Base-by-base conservation (phyloP, 2,888 invertebrate species). In the Eupithecia subumbrata region DNA sequence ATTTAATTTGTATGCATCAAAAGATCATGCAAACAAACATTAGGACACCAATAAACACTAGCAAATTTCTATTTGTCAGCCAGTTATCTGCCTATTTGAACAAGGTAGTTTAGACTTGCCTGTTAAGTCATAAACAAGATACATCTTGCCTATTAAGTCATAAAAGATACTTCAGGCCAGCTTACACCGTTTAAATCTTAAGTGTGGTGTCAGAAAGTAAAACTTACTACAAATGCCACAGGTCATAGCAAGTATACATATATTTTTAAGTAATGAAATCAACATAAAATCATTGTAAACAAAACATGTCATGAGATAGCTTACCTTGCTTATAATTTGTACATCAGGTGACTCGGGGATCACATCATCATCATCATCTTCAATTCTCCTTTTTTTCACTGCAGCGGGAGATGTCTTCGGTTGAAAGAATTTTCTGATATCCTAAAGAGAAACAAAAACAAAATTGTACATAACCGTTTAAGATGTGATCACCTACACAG, bases 391-490 rank as follows among this genome's bases (percentile, higher is more conserved):
- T 43, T 80, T 81, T 67, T 82, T 84, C n/a, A 43, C 75, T 16
- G 80, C 78, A 80, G 84, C 84, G 76, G 77, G 82, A 37, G 83
- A 80, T 75, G 88, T 90, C 80, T 92, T 88, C 45, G 87, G 79
- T 74, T 85, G 83, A 82, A 97, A 96, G 87, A 92, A 97, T 68
- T 95, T 95, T 85, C 96, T 92, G 76, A 97, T 97, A 89, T 96
- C 97, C 96, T 97, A 82, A 25, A 18, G 18, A 34, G 18, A 43
- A 68, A 64, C 16, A 64, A 67, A 7, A 67, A 7, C 5, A 5
- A 66, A 22, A 5, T 37, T n/a, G 9, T 40, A 9, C 4, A 2
- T 18, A 66, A 34, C 37, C 37, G 8, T 30, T n/a, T 56, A 11
- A 12, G 22, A 12, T 56, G 56, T 22, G 22, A 12, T 60, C 25